Percentiles rank a stretch among this genome's conserved stretches.
Evolutionary conservation across 2,888 invertebrate species (phyloP).

Genomic region (Leistus spinibarbis): DNA sequence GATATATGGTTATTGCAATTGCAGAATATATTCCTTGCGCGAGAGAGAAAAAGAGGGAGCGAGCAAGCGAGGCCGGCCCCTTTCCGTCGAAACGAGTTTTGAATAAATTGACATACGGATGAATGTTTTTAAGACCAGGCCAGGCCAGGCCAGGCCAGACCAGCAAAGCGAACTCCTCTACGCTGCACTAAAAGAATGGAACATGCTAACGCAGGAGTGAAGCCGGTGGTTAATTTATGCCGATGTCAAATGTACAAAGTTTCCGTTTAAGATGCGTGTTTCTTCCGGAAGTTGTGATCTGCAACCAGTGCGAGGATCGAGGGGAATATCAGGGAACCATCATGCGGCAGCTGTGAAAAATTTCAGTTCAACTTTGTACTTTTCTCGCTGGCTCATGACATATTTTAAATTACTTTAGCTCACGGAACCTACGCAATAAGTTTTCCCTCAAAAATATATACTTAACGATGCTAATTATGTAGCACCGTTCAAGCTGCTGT

Average conservation of each 20-base stretch:
- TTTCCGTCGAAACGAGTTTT: conserved; percentile 50
- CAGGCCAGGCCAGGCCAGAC: conserved; percentile 9
- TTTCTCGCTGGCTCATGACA: conserved; percentile 9
- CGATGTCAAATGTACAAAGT: conserved; percentile 15
- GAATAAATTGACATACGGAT: conserved; percentile 50
- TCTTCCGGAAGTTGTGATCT: conserved; percentile 3
- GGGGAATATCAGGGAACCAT: neutral
- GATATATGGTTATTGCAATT: conserved; percentile 52
- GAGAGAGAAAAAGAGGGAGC: conserved; percentile 22
- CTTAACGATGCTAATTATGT: conserved; percentile 18
- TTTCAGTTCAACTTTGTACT: conserved; percentile 19
- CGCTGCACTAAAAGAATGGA: neutral
- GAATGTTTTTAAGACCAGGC: conserved; percentile 45
- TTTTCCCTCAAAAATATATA: conserved; percentile 1
- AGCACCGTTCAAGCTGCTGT: neutral
- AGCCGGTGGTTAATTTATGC: conserved; percentile 12
- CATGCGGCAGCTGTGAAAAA: conserved; percentile 16
- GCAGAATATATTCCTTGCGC: conserved; percentile 47
- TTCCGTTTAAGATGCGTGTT: conserved; percentile 13
- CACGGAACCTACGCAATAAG: conserved; percentile 3
- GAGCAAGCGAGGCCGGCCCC: conserved; percentile 41
- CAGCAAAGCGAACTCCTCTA: neutral
- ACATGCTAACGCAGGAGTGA: neutral
- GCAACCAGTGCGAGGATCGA: neutral
- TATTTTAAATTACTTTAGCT: conserved; percentile 12